Percentiles rank a stretch among this genome's conserved stretches.
These are phyloP conservation scores for Drosophila equinoxialis DNA, from an alignment of 1,140 invertebrate genomes.

Conservation along the genomic window DNA sequence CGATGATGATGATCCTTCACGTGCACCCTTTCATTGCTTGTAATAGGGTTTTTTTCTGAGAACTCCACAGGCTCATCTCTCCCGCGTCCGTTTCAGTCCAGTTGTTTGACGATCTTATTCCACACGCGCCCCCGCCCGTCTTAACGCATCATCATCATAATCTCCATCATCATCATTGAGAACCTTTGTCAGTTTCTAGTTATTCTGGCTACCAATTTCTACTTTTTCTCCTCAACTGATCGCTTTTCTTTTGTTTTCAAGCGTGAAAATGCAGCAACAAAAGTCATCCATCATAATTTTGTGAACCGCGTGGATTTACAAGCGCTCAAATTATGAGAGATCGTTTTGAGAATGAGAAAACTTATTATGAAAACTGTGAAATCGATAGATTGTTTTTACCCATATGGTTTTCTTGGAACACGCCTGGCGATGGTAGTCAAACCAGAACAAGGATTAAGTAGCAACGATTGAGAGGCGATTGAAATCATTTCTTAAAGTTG, in stretches of 20 bases:
- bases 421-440: background rate
- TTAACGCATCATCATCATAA: background rate
- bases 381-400: conserved; percentile 54
- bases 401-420: background rate
- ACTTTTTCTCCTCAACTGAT: background rate
- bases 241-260: conserved; percentile 23
- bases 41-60: conserved; percentile 72
- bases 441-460: background rate
- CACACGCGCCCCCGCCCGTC: conserved; percentile 45
- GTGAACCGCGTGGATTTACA: conserved; percentile 75
- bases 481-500: background rate
- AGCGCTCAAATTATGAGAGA: conserved; percentile 71
- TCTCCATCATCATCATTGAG: conserved; percentile 19
- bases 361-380: conserved; percentile 63
- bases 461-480: background rate
- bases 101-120: conserved; percentile 54
- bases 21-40: conserved; percentile 30
- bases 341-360: conserved; percentile 46
- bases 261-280: conserved; percentile 70
- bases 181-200: conserved; percentile 64
- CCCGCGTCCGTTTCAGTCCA: conserved; percentile 24
- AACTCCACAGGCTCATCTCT: conserved; percentile 40
- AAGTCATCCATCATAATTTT: conserved; percentile 78
- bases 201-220: conserved; percentile 47
- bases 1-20: conserved; percentile 50